These are phyloP conservation scores for Morelia viridis DNA, from an alignment of 2,797 vertebrate genomes.

Conservation along the genomic window DNA sequence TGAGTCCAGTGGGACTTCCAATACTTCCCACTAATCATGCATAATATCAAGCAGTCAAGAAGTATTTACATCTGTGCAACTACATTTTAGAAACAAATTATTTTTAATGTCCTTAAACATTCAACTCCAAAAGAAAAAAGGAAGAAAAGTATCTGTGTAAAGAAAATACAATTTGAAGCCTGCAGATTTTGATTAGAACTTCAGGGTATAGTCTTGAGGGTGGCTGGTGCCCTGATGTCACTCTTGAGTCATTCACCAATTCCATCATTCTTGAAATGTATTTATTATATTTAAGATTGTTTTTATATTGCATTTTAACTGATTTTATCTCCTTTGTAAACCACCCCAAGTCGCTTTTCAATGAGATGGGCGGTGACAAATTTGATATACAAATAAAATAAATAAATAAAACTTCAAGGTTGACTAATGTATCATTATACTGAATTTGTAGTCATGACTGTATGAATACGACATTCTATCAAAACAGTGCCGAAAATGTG, in stretches of 20 bases:
- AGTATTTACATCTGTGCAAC: neutral
- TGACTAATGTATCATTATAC: neutral
- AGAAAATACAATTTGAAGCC: neutral
- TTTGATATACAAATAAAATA: too few species aligned
- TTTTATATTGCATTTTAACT: too few species aligned
- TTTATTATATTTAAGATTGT: too few species aligned
- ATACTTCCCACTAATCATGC: conserved; percentile 22
- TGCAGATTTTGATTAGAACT: neutral
- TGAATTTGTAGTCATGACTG: neutral
- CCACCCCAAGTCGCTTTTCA: too few species aligned
- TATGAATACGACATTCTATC: neutral
- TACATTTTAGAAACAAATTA: conserved; percentile 6
- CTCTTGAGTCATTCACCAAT: too few species aligned
- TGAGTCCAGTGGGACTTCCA: neutral
- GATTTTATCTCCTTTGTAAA: too few species aligned
- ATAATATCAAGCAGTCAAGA: neutral
- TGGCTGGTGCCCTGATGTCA: too few species aligned
- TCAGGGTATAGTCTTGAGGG: neutral
- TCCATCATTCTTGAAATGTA: too few species aligned
- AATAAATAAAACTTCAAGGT: neutral
- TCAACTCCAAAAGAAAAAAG: neutral
- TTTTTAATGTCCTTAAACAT: conserved; percentile 18
- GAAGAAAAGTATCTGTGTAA: neutral
- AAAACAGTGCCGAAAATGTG: neutral
- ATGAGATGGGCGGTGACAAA: too few species aligned